phyloP scores from a whole-genome alignment of 2,888 invertebrate genomes.

The Polyommatus iphigenia region DNA sequence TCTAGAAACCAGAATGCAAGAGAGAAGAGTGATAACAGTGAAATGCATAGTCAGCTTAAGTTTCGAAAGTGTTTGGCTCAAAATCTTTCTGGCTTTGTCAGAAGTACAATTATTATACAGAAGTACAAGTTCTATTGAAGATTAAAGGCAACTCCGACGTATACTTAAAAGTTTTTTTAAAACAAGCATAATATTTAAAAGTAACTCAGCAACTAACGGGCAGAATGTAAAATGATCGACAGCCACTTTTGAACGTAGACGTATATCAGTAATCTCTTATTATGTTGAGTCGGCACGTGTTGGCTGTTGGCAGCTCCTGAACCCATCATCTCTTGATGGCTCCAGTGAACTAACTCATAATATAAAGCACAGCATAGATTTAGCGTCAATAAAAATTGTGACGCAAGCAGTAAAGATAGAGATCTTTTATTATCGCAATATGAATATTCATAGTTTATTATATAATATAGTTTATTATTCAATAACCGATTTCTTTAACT shows the following conservation, averaged over 20 bases:
- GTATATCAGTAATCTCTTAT: conserved; percentile 34
- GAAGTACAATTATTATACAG: too few relatives aligned
- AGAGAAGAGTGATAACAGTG: not conserved
- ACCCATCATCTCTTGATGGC: conserved; percentile 59
- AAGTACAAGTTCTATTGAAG: too few relatives aligned
- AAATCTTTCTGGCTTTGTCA: not conserved
- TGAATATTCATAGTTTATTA: not conserved
- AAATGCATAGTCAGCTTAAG: not conserved
- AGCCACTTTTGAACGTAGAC: not conserved
- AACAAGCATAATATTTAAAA: not conserved
- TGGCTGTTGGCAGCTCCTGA: conserved; percentile 68
- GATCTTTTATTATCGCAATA: not conserved
- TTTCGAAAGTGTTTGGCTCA: not conserved
- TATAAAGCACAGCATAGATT: not conserved
- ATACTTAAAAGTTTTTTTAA: not conserved
- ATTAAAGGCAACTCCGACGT: too few relatives aligned
- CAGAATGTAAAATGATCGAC: not conserved
- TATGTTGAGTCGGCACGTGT: conserved; percentile 64
- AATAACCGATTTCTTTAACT: not conserved
- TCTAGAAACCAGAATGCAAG: not conserved
- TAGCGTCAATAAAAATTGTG: conserved; percentile 4
- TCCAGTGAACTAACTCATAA: conserved; percentile 38
- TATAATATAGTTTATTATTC: not conserved
- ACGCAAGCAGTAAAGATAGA: not conserved
- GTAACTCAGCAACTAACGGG: not conserved